phyloP scores from a whole-genome alignment of 2,797 vertebrate genomes.

The Okamejei kenojei region DNA sequence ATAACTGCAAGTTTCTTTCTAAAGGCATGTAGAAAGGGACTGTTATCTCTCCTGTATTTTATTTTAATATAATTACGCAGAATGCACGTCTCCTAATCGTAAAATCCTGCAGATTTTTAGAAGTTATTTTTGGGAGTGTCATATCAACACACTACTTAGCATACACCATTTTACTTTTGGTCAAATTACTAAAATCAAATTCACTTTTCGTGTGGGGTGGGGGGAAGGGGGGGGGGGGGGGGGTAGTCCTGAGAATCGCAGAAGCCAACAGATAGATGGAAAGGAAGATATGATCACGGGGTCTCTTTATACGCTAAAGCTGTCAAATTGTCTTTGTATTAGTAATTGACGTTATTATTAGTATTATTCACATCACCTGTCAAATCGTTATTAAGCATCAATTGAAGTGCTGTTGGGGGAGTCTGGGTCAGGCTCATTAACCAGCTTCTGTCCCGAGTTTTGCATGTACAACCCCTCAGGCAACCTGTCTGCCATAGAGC shows the following conservation, averaged over 20 bases:
- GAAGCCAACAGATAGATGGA: slow-evolving; percentile 2
- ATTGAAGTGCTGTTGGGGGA: slow-evolving; percentile 90
- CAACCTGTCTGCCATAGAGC: slow-evolving; percentile 82
- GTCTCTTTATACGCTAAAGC: slow-evolving; percentile 32
- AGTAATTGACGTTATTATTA: slow-evolving; percentile 95
- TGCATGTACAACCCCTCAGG: slow-evolving; percentile 72
- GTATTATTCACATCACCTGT: slow-evolving; percentile 92
- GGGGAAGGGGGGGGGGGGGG: no score
- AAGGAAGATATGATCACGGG: slow-evolving; percentile 30
- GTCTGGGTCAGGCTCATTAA: slow-evolving; percentile 99
- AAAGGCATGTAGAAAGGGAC: background rate
- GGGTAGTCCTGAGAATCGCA: no score
- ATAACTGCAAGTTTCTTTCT: background rate
- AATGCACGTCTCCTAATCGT: background rate
- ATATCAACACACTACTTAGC: background rate
- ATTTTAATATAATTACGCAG: background rate
- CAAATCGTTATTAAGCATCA: slow-evolving; percentile 89
- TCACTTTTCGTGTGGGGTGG: background rate
- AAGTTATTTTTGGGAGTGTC: background rate
- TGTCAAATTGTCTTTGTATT: slow-evolving; percentile 57
- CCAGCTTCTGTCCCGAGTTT: slow-evolving; percentile 69
- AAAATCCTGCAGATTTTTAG: background rate
- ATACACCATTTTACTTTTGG: background rate
- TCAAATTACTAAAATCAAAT: background rate
- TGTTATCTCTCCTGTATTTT: background rate